Evolutionary conservation across 2,888 invertebrate species (phyloP).

Genomic region (Autographa gamma): DNA sequence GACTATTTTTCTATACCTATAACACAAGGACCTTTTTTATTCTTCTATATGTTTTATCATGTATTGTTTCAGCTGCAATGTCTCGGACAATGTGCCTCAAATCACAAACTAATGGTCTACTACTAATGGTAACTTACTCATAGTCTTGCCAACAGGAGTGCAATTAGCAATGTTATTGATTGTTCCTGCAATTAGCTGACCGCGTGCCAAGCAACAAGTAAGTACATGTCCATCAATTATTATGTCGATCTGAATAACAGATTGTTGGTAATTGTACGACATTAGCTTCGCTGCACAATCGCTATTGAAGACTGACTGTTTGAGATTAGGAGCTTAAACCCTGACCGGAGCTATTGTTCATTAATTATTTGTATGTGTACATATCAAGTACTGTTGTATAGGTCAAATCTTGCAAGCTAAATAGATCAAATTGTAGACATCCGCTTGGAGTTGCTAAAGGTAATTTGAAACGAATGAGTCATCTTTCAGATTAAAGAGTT

Average conservation of each 20-base stretch:
- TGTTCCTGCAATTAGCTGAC: slow-evolving; percentile 24
- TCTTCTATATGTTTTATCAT: not conserved
- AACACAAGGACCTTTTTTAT: no score
- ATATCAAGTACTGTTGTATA: no score
- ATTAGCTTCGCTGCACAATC: not conserved
- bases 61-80: not conserved
- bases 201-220: slow-evolving; percentile 48
- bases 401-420: no score
- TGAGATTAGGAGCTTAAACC: not conserved
- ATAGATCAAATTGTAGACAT: no score
- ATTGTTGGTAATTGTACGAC: not conserved
- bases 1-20: no score
- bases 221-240: slow-evolving; percentile 34
- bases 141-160: slow-evolving; percentile 8
- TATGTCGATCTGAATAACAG: slow-evolving; percentile 6
- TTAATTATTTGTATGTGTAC: no score
- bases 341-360: no score
- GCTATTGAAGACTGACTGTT: not conserved
- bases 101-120: not conserved
- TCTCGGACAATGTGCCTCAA: not conserved
- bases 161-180: slow-evolving; percentile 32
- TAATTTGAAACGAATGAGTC: no score
- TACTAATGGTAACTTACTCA: no score
- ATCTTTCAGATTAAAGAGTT: no score
- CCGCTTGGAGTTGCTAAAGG: no score